Conservation (phyloP, 2,113 vertebrate genomes). For the Lepus timidus region DNA sequence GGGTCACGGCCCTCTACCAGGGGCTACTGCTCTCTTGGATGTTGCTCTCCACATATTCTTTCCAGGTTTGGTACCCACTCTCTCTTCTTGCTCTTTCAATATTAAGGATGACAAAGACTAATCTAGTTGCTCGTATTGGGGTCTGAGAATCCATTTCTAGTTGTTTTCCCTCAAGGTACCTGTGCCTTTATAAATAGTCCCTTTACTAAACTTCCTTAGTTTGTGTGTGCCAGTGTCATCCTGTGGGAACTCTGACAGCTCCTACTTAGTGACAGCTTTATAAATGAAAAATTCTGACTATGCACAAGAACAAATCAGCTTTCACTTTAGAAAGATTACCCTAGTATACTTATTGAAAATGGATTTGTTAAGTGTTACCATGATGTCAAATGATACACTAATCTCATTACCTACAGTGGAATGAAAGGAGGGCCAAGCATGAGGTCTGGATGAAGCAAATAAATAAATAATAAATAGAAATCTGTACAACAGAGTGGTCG, state of each 20-base stretch:
- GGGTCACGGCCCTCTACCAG: neutral
- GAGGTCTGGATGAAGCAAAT: neutral
- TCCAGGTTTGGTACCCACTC: neutral
- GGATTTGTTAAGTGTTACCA: neutral
- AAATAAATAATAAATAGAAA: neutral
- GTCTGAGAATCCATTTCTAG: neutral
- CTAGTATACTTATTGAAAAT: neutral
- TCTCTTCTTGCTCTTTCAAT: neutral
- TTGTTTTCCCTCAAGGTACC: neutral
- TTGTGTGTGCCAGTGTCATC: neutral
- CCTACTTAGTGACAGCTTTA: neutral
- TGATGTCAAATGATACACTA: neutral
- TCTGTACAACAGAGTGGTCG: neutral
- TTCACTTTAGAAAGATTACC: constrained; percentile 3
- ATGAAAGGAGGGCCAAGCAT: neutral
- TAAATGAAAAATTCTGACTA: neutral
- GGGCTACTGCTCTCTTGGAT: neutral
- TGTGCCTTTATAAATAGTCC: neutral
- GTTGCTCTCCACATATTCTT: neutral
- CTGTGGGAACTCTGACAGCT: neutral
- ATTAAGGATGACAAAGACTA: neutral
- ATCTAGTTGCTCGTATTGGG: neutral
- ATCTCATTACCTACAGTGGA: neutral
- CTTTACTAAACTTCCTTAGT: neutral
- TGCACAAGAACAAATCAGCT: neutral